Conservation (phyloP, 2,888 invertebrate genomes). For the Caenorhabditis sinica region DNA sequence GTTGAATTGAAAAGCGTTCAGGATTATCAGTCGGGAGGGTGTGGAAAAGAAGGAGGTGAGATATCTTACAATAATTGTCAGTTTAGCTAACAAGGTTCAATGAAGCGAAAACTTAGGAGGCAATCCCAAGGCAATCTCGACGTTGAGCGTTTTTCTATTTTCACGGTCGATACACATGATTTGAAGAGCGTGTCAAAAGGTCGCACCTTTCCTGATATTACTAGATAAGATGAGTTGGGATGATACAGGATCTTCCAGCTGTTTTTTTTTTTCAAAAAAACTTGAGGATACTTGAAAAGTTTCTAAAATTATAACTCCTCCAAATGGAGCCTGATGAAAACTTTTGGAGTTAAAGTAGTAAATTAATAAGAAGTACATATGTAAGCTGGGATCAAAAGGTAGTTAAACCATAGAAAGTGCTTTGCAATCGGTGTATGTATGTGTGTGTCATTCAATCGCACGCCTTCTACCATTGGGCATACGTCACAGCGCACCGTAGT, state of each 20-base stretch:
- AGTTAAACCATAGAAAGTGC: conserved; percentile 68
- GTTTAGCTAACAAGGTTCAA: conserved; percentile 65
- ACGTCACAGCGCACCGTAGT: conserved; percentile 66
- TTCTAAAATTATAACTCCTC: no score
- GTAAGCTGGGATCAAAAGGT: conserved; percentile 58
- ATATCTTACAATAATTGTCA: conserved; percentile 66
- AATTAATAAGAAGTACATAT: neutral
- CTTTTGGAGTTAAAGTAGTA: neutral
- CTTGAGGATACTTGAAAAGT: neutral
- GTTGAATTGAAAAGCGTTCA: neutral
- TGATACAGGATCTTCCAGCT: neutral
- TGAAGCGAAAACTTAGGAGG: conserved; percentile 63
- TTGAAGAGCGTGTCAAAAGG: conserved; percentile 62
- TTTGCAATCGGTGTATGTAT: conserved; percentile 63
- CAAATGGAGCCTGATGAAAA: neutral
- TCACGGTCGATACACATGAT: conserved; percentile 62
- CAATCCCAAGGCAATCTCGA: conserved; percentile 66
- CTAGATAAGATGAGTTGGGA: conserved; percentile 24
- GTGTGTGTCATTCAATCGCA: conserved; percentile 68
- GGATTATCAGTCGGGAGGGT: conserved; percentile 42
- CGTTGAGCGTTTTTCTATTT: conserved; percentile 53
- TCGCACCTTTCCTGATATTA: conserved; percentile 49
- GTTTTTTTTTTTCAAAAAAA: neutral
- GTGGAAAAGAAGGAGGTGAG: conserved; percentile 21
- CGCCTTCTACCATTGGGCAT: conserved; percentile 62